Conservation (phyloP, 2,888 invertebrate species). For the Apamea sordens region DNA sequence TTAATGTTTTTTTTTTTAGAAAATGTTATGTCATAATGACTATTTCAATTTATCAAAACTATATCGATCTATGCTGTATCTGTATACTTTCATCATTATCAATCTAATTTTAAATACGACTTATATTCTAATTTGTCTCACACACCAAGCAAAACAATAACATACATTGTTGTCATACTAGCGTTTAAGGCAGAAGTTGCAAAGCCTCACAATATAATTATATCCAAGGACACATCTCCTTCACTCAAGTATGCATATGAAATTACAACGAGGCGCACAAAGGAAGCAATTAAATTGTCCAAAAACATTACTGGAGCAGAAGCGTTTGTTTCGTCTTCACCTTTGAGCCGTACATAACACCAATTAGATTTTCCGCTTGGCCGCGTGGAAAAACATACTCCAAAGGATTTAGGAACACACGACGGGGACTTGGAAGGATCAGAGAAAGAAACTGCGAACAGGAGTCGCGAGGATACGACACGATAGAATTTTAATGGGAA, state of each 20-base stretch:
- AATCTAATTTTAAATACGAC: not conserved
- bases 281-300: conserved; percentile 76
- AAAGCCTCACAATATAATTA: conserved; percentile 63
- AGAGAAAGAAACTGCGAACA: conserved; percentile 61
- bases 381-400: conserved; percentile 79
- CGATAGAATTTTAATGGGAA: conserved; percentile 64
- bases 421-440: conserved; percentile 70
- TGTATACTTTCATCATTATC: not conserved
- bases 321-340: conserved; percentile 73
- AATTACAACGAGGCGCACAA: conserved; percentile 69
- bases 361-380: conserved; percentile 83
- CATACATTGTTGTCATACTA: conserved; percentile 34
- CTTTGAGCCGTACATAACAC: conserved; percentile 73
- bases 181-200: conserved; percentile 49
- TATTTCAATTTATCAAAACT: not conserved
- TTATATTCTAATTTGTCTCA: conserved; percentile 4
- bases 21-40: not conserved
- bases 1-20: not conserved
- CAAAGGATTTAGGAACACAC: conserved; percentile 69
- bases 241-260: conserved; percentile 65
- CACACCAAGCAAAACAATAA: conserved; percentile 10
- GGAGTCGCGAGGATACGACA: conserved; percentile 48
- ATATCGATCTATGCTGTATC: not conserved
- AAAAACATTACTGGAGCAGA: conserved; percentile 71
- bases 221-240: conserved; percentile 57